Conservation (phyloP, 2,888 invertebrate species). For the Drosophila nigricruria region DNA sequence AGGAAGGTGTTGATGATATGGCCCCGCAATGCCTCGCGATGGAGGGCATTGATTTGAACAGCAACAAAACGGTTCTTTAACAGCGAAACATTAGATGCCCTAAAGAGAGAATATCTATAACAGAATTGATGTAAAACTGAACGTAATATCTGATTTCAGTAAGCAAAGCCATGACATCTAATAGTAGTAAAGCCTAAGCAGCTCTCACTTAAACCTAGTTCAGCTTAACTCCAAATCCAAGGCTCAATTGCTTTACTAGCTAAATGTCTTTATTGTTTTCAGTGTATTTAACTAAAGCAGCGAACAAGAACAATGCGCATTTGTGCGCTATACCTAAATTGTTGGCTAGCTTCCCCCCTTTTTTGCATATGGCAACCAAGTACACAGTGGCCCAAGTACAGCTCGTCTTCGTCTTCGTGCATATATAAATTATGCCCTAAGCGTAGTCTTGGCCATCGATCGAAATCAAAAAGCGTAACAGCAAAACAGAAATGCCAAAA, state of each 20-base stretch:
- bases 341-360: constrained; percentile 52
- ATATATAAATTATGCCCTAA: constrained; percentile 62
- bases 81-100: constrained; percentile 32
- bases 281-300: constrained; percentile 23
- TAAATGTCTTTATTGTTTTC: constrained; percentile 7
- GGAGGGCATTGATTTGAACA: constrained; percentile 71
- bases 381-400: constrained; percentile 23
- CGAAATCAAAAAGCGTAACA: constrained; percentile 83
- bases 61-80: constrained; percentile 19
- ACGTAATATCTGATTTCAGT: not conserved
- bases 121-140: not conserved
- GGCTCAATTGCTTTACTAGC: not conserved
- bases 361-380: constrained; percentile 50
- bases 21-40: constrained; percentile 34
- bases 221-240: not conserved
- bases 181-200: not conserved
- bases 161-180: not conserved
- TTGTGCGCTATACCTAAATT: constrained; percentile 68
- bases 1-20: constrained; percentile 75
- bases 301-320: constrained; percentile 68
- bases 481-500: constrained; percentile 74
- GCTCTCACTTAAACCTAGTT: not conserved
- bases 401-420: constrained; percentile 1
- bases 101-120: not conserved
- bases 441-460: constrained; percentile 62